phyloP scores from a whole-genome alignment of 2,113 vertebrate genomes.

The Euleptes europaea region DNA sequence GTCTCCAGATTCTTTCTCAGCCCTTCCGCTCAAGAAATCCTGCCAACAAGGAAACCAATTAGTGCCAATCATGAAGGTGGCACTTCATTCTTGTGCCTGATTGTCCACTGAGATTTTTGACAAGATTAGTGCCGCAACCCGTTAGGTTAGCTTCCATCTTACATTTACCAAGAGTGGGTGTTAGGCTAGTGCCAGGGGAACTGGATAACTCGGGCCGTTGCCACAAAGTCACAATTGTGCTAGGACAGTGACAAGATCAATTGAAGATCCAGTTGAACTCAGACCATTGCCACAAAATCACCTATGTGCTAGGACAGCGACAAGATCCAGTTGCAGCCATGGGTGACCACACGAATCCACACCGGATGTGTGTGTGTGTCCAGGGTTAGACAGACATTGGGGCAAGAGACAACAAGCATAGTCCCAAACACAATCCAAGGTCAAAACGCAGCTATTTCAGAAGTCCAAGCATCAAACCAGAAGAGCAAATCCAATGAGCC shows the following conservation, averaged over 20 bases:
- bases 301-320: too few species aligned
- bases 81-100: background rate
- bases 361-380: too few species aligned
- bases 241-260: background rate
- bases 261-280: too few species aligned
- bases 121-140: background rate
- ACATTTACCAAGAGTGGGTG: background rate
- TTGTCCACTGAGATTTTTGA: background rate
- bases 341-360: background rate
- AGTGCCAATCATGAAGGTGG: background rate
- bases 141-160: rapidly evolving
- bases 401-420: too few species aligned
- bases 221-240: background rate
- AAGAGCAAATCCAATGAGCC: too few species aligned
- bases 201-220: background rate
- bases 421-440: too few species aligned
- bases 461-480: too few species aligned
- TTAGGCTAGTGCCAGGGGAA: background rate
- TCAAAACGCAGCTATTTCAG: too few species aligned
- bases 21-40: background rate
- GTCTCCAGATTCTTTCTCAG: background rate
- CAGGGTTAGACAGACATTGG: background rate
- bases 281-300: too few species aligned
- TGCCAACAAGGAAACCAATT: background rate
- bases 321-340: background rate